phyloP scores from a whole-genome alignment of 2,113 vertebrate species.

The Nerophis ophidion region DNA sequence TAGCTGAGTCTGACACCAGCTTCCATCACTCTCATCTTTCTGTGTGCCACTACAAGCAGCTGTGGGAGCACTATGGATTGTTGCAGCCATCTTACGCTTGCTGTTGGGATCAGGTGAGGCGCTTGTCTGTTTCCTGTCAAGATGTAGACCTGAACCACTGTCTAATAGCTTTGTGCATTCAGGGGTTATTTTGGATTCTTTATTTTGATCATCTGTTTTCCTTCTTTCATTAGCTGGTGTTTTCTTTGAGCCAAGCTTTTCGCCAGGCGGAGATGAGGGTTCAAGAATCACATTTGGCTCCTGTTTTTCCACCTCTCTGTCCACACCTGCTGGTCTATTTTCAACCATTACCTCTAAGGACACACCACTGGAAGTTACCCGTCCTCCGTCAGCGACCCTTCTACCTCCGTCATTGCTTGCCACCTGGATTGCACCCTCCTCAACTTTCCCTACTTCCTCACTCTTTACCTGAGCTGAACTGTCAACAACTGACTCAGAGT shows the following conservation, averaged over 20 bases:
- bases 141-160: slow-evolving; percentile 25
- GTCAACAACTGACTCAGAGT: slow-evolving; percentile 61
- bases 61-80: slow-evolving; percentile 37
- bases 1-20: slow-evolving; percentile 76
- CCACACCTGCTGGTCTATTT: slow-evolving; percentile 33
- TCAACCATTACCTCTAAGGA: slow-evolving; percentile 71
- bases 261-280: slow-evolving; percentile 41
- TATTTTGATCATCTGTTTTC: slow-evolving; percentile 55
- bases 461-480: slow-evolving; percentile 49
- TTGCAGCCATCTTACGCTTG: slow-evolving; percentile 64
- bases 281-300: slow-evolving; percentile 29
- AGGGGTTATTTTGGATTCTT: slow-evolving; percentile 37
- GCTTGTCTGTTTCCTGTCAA: slow-evolving; percentile 44
- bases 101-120: slow-evolving; percentile 52
- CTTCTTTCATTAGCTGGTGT: slow-evolving; percentile 31
- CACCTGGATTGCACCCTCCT: slow-evolving; percentile 46
- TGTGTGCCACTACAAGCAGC: slow-evolving; percentile 23
- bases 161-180: slow-evolving; percentile 44
- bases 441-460: slow-evolving; percentile 45
- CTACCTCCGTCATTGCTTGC: slow-evolving; percentile 53
- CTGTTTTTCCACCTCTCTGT: slow-evolving; percentile 36
- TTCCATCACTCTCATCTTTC: slow-evolving; percentile 50
- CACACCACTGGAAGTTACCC: slow-evolving; percentile 59
- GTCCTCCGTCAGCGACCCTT: slow-evolving; percentile 42
- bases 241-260: slow-evolving; percentile 37